Conservation (phyloP, 1,140 invertebrate genomes). For the Hyposmocoma kahamanoa region DNA sequence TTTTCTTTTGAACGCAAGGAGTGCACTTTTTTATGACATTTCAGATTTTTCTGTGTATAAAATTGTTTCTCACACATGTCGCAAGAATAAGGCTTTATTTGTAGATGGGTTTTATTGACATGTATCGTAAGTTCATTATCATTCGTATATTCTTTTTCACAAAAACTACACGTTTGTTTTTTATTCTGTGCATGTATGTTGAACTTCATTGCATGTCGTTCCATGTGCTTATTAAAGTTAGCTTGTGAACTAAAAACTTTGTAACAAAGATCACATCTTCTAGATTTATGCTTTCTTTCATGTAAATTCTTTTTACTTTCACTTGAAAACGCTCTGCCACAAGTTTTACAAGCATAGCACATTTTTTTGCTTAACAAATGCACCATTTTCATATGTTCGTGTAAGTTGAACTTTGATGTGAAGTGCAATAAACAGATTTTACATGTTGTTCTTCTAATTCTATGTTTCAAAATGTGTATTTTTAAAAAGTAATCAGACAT, state of each 20-base stretch:
- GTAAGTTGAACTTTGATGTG: slow-evolving; percentile 48
- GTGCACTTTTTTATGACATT: slow-evolving; percentile 49
- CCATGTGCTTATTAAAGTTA: slow-evolving; percentile 40
- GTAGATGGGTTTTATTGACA: slow-evolving; percentile 59
- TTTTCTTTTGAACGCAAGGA: slow-evolving; percentile 36
- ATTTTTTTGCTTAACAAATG: slow-evolving; percentile 30
- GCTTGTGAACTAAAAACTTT: slow-evolving; percentile 39
- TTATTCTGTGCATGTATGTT: slow-evolving; percentile 15
- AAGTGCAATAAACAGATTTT: slow-evolving; percentile 29
- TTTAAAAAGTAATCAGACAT: slow-evolving; percentile 53
- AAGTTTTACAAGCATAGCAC: slow-evolving; percentile 30
- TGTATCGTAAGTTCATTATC: slow-evolving; percentile 52
- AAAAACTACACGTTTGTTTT: slow-evolving; percentile 51
- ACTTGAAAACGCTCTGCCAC: slow-evolving; percentile 32
- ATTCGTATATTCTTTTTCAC: slow-evolving; percentile 47
- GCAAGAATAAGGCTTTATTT: slow-evolving; percentile 61
- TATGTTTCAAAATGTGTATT: slow-evolving; percentile 49
- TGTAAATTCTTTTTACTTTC: slow-evolving; percentile 32
- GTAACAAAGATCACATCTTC: slow-evolving; percentile 41
- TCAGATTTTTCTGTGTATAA: slow-evolving; percentile 49
- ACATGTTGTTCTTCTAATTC: slow-evolving; percentile 33
- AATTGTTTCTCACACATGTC: slow-evolving; percentile 59
- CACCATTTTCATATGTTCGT: slow-evolving; percentile 47
- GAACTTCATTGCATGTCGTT: slow-evolving; percentile 42
- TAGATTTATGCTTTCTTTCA: slow-evolving; percentile 28